Percentiles rank a stretch among this genome's conserved stretches.
Evolutionary conservation across 2,888 invertebrate genomes (phyloP).

Genomic region (Melipona beecheii): DNA sequence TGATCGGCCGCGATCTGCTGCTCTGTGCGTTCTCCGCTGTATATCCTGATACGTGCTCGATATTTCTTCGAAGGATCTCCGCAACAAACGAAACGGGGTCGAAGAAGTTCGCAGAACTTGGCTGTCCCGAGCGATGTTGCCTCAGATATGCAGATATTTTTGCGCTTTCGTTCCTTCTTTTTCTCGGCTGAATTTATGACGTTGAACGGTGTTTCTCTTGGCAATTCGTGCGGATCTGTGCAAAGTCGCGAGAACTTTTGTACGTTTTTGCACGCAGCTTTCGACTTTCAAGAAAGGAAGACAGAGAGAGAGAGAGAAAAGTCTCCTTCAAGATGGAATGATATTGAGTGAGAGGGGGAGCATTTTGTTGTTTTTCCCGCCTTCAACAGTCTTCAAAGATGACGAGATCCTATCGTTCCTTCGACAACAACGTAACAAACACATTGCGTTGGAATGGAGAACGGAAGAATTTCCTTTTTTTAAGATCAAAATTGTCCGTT

Average conservation of each 20-base stretch:
- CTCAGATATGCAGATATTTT: background rate
- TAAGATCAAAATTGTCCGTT: background rate
- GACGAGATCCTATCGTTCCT: too few relatives aligned
- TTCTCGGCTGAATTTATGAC: background rate
- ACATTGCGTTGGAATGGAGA: too few relatives aligned
- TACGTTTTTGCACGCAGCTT: too few relatives aligned
- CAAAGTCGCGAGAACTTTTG: too few relatives aligned
- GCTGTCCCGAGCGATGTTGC: background rate
- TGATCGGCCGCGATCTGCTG: conserved; percentile 37
- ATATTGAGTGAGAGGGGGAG: too few relatives aligned
- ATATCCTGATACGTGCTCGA: background rate
- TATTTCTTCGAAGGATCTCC: background rate
- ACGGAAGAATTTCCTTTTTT: too few relatives aligned
- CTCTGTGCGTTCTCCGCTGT: background rate
- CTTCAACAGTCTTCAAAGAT: too few relatives aligned
- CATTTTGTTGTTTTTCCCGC: too few relatives aligned
- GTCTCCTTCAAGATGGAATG: too few relatives aligned
- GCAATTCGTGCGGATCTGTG: background rate
- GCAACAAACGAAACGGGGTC: background rate
- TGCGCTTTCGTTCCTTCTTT: background rate
- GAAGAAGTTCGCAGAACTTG: conserved; percentile 6
- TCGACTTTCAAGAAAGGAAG: too few relatives aligned
- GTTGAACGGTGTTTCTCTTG: background rate
- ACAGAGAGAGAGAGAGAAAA: too few relatives aligned
- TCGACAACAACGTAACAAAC: too few relatives aligned